Evolutionary conservation across 2,888 invertebrate species (phyloP), one percentile per base, ranked within the genome.

Genomic region (Eupsilia transversa): DNA sequence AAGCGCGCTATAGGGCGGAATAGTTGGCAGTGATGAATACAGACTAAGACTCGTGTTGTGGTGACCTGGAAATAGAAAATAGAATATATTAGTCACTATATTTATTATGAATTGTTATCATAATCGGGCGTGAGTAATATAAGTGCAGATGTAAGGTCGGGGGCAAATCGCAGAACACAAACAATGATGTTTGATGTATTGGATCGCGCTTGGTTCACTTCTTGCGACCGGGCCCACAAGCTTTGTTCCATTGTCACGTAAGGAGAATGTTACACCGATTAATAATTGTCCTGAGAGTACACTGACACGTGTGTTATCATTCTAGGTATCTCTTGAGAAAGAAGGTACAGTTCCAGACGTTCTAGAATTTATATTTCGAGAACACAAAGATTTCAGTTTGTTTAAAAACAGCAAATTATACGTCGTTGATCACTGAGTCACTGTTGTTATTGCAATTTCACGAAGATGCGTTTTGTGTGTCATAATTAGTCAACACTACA

Each of bases 1-100:
- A 90, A 94, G 93, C 92, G 91, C 93, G 89, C 90, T 87, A 81
- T 83, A 91, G 94, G 96, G 95, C 95, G 95, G 95, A 95, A 93
- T 93, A 88, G 83, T 94, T 95, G 95, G 96, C 96, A 96, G 96
- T 96, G 94, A 91, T 92, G 91, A 92, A 90, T 94, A 93, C 91
- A 93, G 92, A 90, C 91, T 93, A 92, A 93, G 89, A 91, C 92
- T 91, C 88, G 91, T 89, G 90, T 91, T 72, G 66, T 69, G 57
- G 87, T 86, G 88, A 93, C 93, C 96, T 96, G 96, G 81, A 95
- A 95, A 83, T 75, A 87, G 88, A 88, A 76, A 89, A 86, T 86
- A 71, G 67, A 61, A 43, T 52, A 65, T 77, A 49, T 82, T 66
- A 80, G 46, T 75, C 33, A 65, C 27, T 23, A 49, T n/a, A 41